Percentiles rank a stretch among this genome's conserved stretches.
Conservation (phyloP, 2,888 invertebrate genomes). For the Patella ulyssiponensis region DNA sequence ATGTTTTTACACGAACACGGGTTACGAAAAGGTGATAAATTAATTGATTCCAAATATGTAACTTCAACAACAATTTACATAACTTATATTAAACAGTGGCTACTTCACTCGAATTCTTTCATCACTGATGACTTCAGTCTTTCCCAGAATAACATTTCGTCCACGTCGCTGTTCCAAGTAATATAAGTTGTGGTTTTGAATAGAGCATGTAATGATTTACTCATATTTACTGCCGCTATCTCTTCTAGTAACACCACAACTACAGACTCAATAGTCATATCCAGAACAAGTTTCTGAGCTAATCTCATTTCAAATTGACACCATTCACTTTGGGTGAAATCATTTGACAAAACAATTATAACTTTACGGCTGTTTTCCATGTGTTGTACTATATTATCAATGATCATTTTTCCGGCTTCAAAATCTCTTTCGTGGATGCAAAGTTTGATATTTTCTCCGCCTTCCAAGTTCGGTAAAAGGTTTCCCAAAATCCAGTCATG, state of each 20-base stretch:
- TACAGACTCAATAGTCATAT: slow-evolving; percentile 76
- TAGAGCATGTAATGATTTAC: slow-evolving; percentile 79
- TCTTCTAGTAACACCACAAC: slow-evolving; percentile 80
- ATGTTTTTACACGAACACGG: too few relatives aligned
- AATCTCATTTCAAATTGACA: slow-evolving; percentile 83
- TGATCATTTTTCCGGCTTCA: slow-evolving; percentile 80
- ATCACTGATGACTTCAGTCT: neutral
- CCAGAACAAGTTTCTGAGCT: slow-evolving; percentile 76
- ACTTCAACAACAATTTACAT: too few relatives aligned
- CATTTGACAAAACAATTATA: slow-evolving; percentile 78
- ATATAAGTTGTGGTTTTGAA: slow-evolving; percentile 82
- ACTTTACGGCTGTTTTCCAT: slow-evolving; percentile 80
- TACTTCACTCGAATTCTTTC: too few relatives aligned
- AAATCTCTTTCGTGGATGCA: slow-evolving; percentile 83
- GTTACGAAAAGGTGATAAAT: too few relatives aligned
- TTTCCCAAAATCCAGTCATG: slow-evolving; percentile 79
- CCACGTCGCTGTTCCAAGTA: slow-evolving; percentile 74
- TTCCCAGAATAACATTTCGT: neutral
- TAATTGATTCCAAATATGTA: too few relatives aligned
- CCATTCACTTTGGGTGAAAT: slow-evolving; percentile 81
- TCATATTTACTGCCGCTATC: slow-evolving; percentile 77
- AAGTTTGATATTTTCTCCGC: slow-evolving; percentile 70
- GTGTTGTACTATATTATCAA: slow-evolving; percentile 81
- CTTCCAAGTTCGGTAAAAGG: slow-evolving; percentile 79
- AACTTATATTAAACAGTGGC: too few relatives aligned